A percentile compares a stretch with the other conserved stretches of the same genome.
These are phyloP conservation scores for Temnothorax curvispinosus DNA, from an alignment of 1,140 invertebrate species.

Conservation along the genomic window DNA sequence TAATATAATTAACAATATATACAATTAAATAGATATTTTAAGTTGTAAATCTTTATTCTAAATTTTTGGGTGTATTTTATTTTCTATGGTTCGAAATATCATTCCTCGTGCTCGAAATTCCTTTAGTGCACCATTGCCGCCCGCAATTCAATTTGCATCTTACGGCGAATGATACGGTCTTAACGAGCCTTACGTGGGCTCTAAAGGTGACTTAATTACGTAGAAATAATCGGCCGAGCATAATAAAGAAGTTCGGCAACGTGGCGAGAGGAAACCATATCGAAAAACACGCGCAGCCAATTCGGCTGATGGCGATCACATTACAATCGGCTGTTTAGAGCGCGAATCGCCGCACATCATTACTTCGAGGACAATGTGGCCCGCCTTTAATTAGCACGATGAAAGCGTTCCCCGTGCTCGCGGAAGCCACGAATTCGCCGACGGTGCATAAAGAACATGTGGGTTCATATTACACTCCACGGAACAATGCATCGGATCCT, in stretches of 20 bases:
- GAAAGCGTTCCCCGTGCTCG: background rate
- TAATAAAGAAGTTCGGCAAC: conserved; percentile 62
- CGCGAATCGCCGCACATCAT: conserved; percentile 35
- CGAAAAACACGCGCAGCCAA: background rate
- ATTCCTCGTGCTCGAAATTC: background rate
- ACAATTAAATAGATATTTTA: background rate
- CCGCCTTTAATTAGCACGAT: conserved; percentile 26
- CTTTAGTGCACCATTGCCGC: background rate
- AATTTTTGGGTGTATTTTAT: background rate
- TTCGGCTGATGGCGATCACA: conserved; percentile 1
- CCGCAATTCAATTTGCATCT: conserved; percentile 36
- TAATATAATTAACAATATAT: background rate
- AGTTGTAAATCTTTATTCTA: background rate
- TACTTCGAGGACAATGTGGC: conserved; percentile 5
- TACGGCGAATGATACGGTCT: conserved; percentile 11
- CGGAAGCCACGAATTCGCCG: conserved; percentile 13
- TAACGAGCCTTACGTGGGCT: conserved; percentile 37
- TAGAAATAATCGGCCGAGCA: conserved; percentile 66
- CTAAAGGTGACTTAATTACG: conserved; percentile 71
- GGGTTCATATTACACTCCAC: background rate
- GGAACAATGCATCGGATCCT: conserved; percentile 16
- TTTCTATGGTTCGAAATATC: background rate
- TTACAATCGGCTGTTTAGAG: conserved; percentile 47
- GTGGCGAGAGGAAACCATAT: background rate
- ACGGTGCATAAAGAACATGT: conserved; percentile 27